Conservation (phyloP, 2,888 invertebrate species). For the Odontomyia ornata region DNA sequence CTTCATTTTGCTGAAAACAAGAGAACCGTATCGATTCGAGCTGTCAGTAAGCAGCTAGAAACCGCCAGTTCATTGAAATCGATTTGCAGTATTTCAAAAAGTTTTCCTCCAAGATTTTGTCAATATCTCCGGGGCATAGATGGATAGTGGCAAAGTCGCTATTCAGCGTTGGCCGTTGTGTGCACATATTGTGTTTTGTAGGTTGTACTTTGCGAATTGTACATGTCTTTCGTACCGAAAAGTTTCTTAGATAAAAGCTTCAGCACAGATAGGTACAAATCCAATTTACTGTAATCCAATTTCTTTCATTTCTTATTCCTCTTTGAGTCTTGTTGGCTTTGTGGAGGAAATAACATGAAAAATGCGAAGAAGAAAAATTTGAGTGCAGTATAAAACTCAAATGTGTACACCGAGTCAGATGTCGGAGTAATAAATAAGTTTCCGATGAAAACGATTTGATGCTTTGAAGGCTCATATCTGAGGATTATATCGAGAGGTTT, state of each 20-base stretch:
- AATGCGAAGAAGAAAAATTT: neutral
- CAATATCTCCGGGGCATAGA: neutral
- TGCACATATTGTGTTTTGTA: neutral
- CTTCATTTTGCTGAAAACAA: neutral
- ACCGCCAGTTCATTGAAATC: conserved; percentile 9
- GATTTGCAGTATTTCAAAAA: conserved; percentile 17
- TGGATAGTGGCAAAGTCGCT: neutral
- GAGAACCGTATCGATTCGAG: neutral
- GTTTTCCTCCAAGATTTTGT: conserved; percentile 4
- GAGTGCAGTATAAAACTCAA: neutral
- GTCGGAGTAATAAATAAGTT: neutral
- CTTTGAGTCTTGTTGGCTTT: neutral
- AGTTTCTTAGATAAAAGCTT: conserved; percentile 25
- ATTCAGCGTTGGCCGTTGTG: neutral
- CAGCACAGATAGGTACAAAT: conserved; percentile 30
- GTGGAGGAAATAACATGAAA: neutral
- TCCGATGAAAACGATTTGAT: neutral
- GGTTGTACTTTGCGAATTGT: neutral
- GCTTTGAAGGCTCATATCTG: neutral
- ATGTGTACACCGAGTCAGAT: neutral
- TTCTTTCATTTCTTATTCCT: conserved; percentile 14
- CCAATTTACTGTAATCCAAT: conserved; percentile 32
- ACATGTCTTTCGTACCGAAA: conserved; percentile 1
- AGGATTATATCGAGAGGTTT: no score
- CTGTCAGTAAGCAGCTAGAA: neutral